Evolutionary conservation across 64 coral and sea anemone genomes (phyloP).

Genomic region (Pocillopora damicornis): DNA sequence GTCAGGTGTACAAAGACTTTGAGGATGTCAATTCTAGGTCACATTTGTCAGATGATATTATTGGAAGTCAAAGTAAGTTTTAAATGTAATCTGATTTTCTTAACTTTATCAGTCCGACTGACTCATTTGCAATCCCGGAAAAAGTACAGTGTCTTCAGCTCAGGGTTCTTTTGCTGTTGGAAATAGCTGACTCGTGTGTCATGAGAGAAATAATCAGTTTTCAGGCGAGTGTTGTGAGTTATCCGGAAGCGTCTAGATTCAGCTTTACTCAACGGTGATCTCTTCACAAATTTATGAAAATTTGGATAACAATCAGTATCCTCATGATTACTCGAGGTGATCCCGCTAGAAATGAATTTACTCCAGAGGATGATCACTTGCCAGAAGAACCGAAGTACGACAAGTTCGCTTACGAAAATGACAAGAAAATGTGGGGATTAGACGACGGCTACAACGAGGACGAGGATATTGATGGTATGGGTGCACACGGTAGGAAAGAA

Average conservation of each 20-base stretch:
- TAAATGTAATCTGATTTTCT: no score
- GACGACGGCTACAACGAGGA: conserved; percentile 8
- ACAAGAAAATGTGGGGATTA: conserved; percentile 32
- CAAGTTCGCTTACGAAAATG: conserved; percentile 37
- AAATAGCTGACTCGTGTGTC: no score
- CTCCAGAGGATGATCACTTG: background rate
- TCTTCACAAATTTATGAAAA: background rate
- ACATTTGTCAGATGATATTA: conserved; percentile 12
- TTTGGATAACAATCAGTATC: background rate
- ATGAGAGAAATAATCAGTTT: background rate
- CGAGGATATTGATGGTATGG: background rate
- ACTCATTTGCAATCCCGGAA: no score
- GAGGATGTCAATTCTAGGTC: conserved; percentile 25
- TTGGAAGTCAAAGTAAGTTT: conserved; percentile 1
- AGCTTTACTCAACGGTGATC: background rate
- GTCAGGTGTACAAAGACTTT: conserved; percentile 39
- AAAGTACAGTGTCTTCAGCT: no score
- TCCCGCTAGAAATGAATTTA: conserved; percentile 14
- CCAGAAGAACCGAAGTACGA: conserved; percentile 29
- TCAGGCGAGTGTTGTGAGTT: background rate
- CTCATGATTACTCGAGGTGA: background rate
- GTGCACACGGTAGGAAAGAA: background rate
- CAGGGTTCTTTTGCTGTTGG: no score
- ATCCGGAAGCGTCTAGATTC: background rate
- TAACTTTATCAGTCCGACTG: background rate